Evolutionary conservation across 2,797 vertebrate species (phyloP), one percentile per base, ranked within the genome.

Genomic region (Poeciliopsis infans): DNA sequence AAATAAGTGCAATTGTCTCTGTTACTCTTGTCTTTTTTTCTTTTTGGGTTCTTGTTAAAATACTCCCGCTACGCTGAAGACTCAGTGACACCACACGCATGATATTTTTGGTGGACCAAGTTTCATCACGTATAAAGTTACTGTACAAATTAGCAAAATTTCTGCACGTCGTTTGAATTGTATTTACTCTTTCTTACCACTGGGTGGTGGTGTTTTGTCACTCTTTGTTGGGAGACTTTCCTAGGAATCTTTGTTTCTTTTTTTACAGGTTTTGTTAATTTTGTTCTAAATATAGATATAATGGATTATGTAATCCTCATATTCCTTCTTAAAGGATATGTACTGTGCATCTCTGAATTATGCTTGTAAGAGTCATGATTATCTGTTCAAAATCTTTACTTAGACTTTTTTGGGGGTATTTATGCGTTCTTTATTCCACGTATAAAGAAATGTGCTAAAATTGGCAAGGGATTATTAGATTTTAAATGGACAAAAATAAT

Each of bases 141-240:
- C 6, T 61, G 28, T n/a, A 25, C 10, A 59, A 13, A 15, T 28
- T 12, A 15, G 11, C 7, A 33, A 11, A 39, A 66, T 66, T 39
- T 39, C 7, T 66, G 64, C 5, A 20, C 6, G 0, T 39, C 13
- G 68, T n/a, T 20, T 18, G 70, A 16, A 7, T 36, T 31, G 84
- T 57, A 5, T 36, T 12, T 81, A 43, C 74, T 53, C n/a, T 2
- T 0, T 13, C 25, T 69, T 15, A 23, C 80, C 91, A 81, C 84
- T 87, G 91, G 93, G 88, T 90, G 91, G 82, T 25, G 68, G 51
- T 90, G 79, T 80, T 86, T 57, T 75, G 25, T 51, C 36, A 85
- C 77, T 70, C 0, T 41, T 11, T 51, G 68, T 45, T 12, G 12
- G 12, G 55, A 61, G 33, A 33, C 5, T 18, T n/a, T 46, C 36